These are phyloP conservation scores for Acyrthosiphon pisum DNA, from an alignment of 1,140 invertebrate species.

Conservation along the genomic window DNA sequence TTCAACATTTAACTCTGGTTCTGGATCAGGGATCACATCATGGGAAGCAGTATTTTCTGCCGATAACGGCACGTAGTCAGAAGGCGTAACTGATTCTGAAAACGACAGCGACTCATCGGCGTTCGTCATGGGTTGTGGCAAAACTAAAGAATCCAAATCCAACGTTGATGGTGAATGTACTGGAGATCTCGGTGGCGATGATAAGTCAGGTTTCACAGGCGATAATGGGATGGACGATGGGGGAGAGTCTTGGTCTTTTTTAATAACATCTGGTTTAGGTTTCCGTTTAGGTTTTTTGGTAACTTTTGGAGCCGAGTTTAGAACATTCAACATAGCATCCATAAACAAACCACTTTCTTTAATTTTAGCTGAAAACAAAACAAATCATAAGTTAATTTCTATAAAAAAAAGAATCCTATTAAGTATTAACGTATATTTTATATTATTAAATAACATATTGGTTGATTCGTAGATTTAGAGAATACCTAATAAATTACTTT, in stretches of 20 bases:
- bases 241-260: constrained; percentile 14
- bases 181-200: neutral
- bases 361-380: constrained; percentile 35
- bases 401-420: neutral
- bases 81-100: neutral
- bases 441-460: neutral
- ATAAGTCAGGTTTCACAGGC: neutral
- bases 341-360: constrained; percentile 47
- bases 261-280: constrained; percentile 13
- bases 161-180: constrained; percentile 29
- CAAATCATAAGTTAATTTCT: neutral
- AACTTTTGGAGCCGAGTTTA: constrained; percentile 43
- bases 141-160: constrained; percentile 31
- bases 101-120: neutral
- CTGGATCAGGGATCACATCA: neutral
- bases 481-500: neutral
- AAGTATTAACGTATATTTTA: no score
- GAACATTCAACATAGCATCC: constrained; percentile 47
- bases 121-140: neutral
- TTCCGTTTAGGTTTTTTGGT: constrained; percentile 49
- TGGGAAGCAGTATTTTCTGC: neutral
- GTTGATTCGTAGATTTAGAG: constrained; percentile 16
- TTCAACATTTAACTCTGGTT: neutral
- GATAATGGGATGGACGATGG: neutral
- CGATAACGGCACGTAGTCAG: constrained; percentile 1